Evolutionary conservation across 2,888 invertebrate genomes (phyloP), one percentile per base, ranked within the genome.

Genomic region (Drosophila buzzatii): DNA sequence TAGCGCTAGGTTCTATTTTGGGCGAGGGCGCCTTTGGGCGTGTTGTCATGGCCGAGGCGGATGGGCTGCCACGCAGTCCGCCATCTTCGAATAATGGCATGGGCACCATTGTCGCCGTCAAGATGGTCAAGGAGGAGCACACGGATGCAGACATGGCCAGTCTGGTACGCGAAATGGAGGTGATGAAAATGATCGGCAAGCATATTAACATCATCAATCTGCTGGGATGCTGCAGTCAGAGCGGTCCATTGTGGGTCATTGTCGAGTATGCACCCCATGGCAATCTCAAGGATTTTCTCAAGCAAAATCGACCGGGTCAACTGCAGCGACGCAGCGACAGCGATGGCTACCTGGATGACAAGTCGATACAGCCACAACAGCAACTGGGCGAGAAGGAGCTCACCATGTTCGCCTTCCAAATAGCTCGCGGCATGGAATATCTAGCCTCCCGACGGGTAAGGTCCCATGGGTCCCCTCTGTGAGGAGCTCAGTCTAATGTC

Each of bases 11-110:
- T 0, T 96, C 97, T 85, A 96, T 96, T 44, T 93, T 99, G 7
- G 99, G 99, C 0, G 99, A 99, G 91, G 99, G 99, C 1, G 99
- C 99, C n/a, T 99, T 99, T 91, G 99, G 99, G 0, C 97, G 98
- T 89, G 99, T 99, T 0, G 96, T 98, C 37, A 96, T 97, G 92
- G 98, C 97, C 0, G 97, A 98, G 87, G 97, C 97, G 0, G 96
- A 96, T 2, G 78, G 78, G 1, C 58, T 92, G 37, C 81, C 89
- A 0, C 76, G 89, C 9, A 68, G 80, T 47, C 83, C 81, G 4
- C 55, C 73, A 4, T 51, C 79, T 1, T 73, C 66, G 3, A 58
- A 69, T 6, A 70, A 27, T 23, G 55, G 44, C 23, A 73, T 66
- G 70, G 95, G 95, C 10, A 87, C 82, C n/a, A 95, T 97, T 8